Percentiles rank a stretch among this genome's conserved stretches.
Evolutionary conservation across 1,140 invertebrate species (phyloP).

Genomic region (Antheraea mylitta): DNA sequence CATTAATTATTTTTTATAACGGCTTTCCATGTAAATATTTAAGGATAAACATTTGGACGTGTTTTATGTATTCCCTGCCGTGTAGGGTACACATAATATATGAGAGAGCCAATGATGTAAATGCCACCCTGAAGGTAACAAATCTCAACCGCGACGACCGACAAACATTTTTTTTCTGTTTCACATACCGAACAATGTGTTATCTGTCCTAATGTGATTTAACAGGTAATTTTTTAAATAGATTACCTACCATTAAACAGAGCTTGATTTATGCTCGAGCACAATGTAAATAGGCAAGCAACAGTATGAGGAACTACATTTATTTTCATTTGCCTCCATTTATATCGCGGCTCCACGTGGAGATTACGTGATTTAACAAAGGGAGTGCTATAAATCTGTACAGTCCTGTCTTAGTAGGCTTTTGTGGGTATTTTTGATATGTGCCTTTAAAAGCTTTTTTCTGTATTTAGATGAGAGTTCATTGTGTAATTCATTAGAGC

Average conservation of each 20-base stretch:
- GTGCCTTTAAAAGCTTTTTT: constrained; percentile 79
- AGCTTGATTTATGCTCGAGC: constrained; percentile 59
- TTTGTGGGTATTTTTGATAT: constrained; percentile 78
- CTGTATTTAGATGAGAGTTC: constrained; percentile 79
- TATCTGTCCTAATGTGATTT: constrained; percentile 76
- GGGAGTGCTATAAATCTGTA: constrained; percentile 72
- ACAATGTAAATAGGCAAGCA: constrained; percentile 72
- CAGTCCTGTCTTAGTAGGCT: constrained; percentile 75
- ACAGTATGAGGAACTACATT: constrained; percentile 76
- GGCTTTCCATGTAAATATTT: neutral
- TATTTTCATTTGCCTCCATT: constrained; percentile 77
- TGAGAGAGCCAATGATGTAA: constrained; percentile 55
- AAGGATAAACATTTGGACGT: neutral
- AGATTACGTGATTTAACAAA: constrained; percentile 79
- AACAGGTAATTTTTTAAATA: constrained; percentile 74
- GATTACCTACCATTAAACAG: constrained; percentile 68
- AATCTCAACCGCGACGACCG: constrained; percentile 57
- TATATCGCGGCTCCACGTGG: constrained; percentile 73
- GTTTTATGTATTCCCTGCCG: constrained; percentile 33
- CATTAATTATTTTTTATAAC: neutral
- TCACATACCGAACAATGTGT: constrained; percentile 67
- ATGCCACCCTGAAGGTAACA: constrained; percentile 69
- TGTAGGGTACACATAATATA: constrained; percentile 47
- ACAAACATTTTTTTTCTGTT: constrained; percentile 65
- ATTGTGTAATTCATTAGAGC: constrained; percentile 78